Percentiles rank a stretch among this genome's conserved stretches.
These are phyloP conservation scores for Nannospalax galili DNA, from an alignment of 2,113 vertebrate genomes.

Conservation along the genomic window DNA sequence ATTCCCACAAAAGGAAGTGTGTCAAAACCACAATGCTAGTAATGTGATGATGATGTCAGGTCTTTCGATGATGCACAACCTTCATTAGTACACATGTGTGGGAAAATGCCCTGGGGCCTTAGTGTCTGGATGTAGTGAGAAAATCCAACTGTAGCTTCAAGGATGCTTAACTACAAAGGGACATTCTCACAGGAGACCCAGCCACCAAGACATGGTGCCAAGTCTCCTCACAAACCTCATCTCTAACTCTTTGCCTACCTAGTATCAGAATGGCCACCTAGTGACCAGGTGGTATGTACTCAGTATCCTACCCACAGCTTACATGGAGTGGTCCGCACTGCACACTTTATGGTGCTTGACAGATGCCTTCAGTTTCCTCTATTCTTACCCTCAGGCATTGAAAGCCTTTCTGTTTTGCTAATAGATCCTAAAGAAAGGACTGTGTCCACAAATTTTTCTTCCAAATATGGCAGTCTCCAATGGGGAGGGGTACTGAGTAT, in stretches of 20 bases:
- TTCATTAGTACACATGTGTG: neutral
- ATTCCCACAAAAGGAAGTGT: too few species aligned
- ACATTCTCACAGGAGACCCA: too few species aligned
- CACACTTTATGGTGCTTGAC: neutral
- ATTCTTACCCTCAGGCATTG: neutral
- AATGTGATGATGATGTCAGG: too few species aligned
- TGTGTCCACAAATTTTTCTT: neutral
- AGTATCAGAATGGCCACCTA: neutral
- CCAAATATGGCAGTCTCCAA: too few species aligned
- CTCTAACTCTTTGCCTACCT: too few species aligned
- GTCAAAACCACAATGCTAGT: too few species aligned
- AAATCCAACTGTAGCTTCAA: neutral
- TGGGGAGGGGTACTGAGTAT: accelerated
- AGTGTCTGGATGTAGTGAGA: neutral
- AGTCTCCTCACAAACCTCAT: too few species aligned
- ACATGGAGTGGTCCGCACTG: neutral
- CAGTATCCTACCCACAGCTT: neutral
- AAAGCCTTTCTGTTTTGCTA: neutral
- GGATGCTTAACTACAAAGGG: neutral
- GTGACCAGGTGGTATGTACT: neutral
- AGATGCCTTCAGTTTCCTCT: neutral
- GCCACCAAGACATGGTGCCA: too few species aligned
- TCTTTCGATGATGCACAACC: neutral
- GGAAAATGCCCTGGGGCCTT: neutral
- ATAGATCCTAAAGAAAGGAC: neutral